Evolutionary conservation across 2,113 vertebrate species (phyloP), one percentile per base, ranked within the genome.

Genomic region (Pseudorectes ferrugineus): DNA sequence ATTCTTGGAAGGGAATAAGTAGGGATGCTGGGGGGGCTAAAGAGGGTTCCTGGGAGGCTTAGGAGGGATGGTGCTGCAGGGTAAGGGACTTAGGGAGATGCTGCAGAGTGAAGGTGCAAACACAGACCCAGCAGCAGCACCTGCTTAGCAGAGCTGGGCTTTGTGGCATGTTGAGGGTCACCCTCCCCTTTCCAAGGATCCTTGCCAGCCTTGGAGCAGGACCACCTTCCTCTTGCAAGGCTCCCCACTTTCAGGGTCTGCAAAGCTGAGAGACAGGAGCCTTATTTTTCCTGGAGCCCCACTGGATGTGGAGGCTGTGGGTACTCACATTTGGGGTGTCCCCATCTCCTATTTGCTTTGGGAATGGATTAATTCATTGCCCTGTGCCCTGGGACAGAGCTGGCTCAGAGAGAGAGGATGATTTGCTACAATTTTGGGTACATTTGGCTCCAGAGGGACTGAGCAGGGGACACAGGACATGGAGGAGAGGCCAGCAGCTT

Each of bases 281-380:
- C 10, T 43, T 28, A 1, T n/a, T 74, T 57, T 62, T 71, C 42
- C 61, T 58, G 45, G 45, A 35, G 36, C 20, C 35, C 10, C 42
- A 26, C 6, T 5, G 4, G 61, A 24, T 12, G 31, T 5, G 13
- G 28, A 46, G 42, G 31, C 26, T 71, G 31, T 31, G 28, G 43
- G 29, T 33, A 23, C 13, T 8, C 0, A 0, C 3, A 4, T 29
- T 43, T 35, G n/a, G 24, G n/a, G 28, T 40, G 14, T 40, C 12
- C 31, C 58, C 10, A 7, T 25, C 13, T 1, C 54, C 49, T 38
- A 0, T 57, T 55, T 6, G 2, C 38, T 66, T 71, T 58, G 59
- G 18, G 35, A 48, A 5, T n/a, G 26, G 15, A 29, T 54, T 46
- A 4, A 25, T 65, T 25, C 25, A 3, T 10, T 52, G 21, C 12